Evolutionary conservation across 2,888 invertebrate species (phyloP).

Genomic region (Leuctra nigra): DNA sequence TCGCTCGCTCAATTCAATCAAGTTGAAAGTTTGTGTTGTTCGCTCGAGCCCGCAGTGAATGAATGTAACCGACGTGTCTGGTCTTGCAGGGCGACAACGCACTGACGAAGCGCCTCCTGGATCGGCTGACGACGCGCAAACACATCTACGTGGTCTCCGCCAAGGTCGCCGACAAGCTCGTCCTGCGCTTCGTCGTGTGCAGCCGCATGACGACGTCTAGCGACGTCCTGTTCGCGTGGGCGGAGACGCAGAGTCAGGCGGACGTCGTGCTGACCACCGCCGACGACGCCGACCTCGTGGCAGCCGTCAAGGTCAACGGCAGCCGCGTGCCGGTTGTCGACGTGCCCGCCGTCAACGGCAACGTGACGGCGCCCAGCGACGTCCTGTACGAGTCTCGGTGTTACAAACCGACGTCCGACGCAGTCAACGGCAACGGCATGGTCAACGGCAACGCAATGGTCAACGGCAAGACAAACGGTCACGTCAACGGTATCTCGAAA

Average conservation of each 20-base stretch:
- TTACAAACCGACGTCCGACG: too few relatives aligned
- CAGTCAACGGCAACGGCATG: background rate
- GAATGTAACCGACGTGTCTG: too few relatives aligned
- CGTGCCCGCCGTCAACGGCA: background rate
- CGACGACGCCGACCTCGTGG: constrained; percentile 2
- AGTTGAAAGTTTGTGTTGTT: too few relatives aligned
- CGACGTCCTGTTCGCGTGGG: constrained; percentile 72
- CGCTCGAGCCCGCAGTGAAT: too few relatives aligned
- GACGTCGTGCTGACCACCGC: constrained; percentile 32
- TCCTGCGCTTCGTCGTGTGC: constrained; percentile 78
- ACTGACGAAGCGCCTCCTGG: constrained; percentile 62
- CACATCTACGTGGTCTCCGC: constrained; percentile 79
- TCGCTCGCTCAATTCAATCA: too few relatives aligned
- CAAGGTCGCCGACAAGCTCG: constrained; percentile 55
- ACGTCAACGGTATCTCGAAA: background rate
- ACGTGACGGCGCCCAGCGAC: too few relatives aligned
- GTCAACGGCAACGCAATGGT: too few relatives aligned
- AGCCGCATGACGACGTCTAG: constrained; percentile 59
- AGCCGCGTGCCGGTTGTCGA: too few relatives aligned
- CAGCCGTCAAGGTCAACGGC: too few relatives aligned
- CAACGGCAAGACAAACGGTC: background rate
- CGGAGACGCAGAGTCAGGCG: constrained; percentile 59
- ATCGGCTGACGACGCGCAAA: constrained; percentile 64
- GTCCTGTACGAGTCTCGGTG: too few relatives aligned
- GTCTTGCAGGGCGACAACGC: constrained; percentile 60